A percentile compares a stretch with the other conserved stretches of the same genome.
Conservation (phyloP, 2,888 invertebrate species). For the Suillia variegata region DNA sequence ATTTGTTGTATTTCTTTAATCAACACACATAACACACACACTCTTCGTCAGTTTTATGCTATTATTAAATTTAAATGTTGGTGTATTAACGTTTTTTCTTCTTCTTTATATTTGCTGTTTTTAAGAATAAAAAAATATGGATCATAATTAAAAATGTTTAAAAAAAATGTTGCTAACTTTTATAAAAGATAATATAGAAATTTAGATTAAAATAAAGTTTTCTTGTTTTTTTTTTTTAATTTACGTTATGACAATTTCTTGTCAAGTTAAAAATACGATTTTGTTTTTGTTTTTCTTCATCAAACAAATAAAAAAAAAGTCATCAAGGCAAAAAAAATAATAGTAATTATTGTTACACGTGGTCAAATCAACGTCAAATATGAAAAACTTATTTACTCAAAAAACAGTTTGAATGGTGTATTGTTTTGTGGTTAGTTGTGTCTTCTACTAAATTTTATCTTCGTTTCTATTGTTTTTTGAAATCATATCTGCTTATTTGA, state of each 20-base stretch:
- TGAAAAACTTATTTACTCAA: slow-evolving; percentile 16
- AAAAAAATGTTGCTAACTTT: slow-evolving; percentile 13
- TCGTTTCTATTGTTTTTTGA: slow-evolving; percentile 3
- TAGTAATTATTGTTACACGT: slow-evolving; percentile 23
- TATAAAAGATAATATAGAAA: no score
- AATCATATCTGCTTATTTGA: slow-evolving; percentile 40
- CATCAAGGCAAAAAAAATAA: slow-evolving; percentile 23
- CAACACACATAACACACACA: slow-evolving; percentile 52
- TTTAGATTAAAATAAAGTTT: no score
- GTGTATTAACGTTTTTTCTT: slow-evolving; percentile 21
- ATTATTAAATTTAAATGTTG: slow-evolving; percentile 28
- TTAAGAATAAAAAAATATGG: slow-evolving; percentile 34
- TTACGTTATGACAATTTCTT: slow-evolving; percentile 1
- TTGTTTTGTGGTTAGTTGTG: slow-evolving; percentile 34
- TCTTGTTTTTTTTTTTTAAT: slow-evolving; percentile 12
- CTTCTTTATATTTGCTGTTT: slow-evolving; percentile 14
- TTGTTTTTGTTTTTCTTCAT: slow-evolving; percentile 25
- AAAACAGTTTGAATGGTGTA: slow-evolving; percentile 17
- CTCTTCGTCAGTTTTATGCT: slow-evolving; percentile 56
- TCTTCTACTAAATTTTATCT: slow-evolving; percentile 5
- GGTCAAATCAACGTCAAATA: background rate
- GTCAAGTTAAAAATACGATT: background rate
- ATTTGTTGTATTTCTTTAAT: slow-evolving; percentile 37
- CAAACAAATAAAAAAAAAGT: slow-evolving; percentile 14
- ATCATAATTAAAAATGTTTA: background rate